Conservation (phyloP, 1,140 invertebrate species). For the Lepidostoma basale region DNA sequence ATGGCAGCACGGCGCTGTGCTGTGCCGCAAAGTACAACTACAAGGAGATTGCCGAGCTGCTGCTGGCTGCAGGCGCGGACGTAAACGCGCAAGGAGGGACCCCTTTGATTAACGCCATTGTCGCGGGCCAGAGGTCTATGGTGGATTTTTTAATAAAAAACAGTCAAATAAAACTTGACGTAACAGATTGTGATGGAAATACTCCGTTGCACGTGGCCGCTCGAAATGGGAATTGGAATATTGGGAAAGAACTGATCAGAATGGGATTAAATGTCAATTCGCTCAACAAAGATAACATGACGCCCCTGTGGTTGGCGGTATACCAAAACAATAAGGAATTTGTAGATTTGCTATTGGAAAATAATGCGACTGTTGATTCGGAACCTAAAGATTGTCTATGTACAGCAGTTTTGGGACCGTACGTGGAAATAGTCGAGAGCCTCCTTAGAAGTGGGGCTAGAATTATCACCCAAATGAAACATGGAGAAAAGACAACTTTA, state of each 20-base stretch:
- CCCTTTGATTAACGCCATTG: neutral
- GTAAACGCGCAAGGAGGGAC: neutral
- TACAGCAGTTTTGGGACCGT: no score
- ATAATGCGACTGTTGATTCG: no score
- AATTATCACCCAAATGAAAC: no score
- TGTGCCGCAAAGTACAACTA: neutral
- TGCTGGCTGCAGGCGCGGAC: neutral
- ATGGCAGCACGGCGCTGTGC: neutral
- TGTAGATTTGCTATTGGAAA: neutral
- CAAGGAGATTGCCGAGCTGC: neutral
- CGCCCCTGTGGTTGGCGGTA: neutral
- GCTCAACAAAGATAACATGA: neutral
- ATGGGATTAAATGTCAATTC: neutral
- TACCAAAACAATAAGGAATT: neutral
- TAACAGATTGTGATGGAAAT: neutral
- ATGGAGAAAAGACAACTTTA: no score
- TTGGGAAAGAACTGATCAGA: neutral
- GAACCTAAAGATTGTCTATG: no score
- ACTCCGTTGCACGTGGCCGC: neutral
- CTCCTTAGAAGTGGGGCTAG: no score
- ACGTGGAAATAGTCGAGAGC: no score
- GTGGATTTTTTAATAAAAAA: neutral
- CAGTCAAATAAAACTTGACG: neutral
- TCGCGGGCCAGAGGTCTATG: neutral
- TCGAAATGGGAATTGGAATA: neutral